Conservation (phyloP, 2,113 vertebrate species). For the Carassius carassius region DNA sequence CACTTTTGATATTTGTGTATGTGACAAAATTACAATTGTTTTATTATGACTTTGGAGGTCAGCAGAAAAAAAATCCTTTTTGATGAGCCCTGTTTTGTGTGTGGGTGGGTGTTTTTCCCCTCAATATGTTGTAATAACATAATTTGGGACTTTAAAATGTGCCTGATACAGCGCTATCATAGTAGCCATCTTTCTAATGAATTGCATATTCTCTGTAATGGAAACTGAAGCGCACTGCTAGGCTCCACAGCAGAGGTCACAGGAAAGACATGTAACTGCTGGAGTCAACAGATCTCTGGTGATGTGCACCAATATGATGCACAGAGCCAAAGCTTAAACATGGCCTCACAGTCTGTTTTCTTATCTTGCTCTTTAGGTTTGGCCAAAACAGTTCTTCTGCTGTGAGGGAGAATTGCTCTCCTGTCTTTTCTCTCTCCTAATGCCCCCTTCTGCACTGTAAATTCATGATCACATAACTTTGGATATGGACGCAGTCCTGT, state of each 20-base stretch:
- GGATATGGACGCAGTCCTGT: constrained; percentile 97
- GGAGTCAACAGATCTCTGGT: constrained; percentile 52
- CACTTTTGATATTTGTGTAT: neutral
- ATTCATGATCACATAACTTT: constrained; percentile 88
- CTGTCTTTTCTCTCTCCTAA: constrained; percentile 56
- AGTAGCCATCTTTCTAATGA: constrained; percentile 14
- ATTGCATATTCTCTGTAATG: constrained; percentile 12
- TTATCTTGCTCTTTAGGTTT: constrained; percentile 27
- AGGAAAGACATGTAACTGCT: constrained; percentile 53
- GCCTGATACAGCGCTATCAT: neutral
- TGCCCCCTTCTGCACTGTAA: constrained; percentile 60
- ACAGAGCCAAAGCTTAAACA: constrained; percentile 28
- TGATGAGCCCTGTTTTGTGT: neutral
- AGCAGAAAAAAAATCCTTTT: neutral
- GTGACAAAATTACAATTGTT: neutral
- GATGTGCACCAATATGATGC: constrained; percentile 38
- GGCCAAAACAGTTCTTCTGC: constrained; percentile 12
- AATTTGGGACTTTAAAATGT: neutral
- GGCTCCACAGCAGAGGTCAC: constrained; percentile 51
- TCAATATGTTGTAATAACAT: neutral
- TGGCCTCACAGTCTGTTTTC: constrained; percentile 3
- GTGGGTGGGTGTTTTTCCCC: neutral
- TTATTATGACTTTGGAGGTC: neutral
- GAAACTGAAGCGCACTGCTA: constrained; percentile 22
- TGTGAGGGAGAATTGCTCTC: constrained; percentile 49